A percentile compares a stretch with the other conserved stretches of the same genome.
Evolutionary conservation across 1,140 invertebrate species (phyloP).

Genomic region (Platyscapa corneri): DNA sequence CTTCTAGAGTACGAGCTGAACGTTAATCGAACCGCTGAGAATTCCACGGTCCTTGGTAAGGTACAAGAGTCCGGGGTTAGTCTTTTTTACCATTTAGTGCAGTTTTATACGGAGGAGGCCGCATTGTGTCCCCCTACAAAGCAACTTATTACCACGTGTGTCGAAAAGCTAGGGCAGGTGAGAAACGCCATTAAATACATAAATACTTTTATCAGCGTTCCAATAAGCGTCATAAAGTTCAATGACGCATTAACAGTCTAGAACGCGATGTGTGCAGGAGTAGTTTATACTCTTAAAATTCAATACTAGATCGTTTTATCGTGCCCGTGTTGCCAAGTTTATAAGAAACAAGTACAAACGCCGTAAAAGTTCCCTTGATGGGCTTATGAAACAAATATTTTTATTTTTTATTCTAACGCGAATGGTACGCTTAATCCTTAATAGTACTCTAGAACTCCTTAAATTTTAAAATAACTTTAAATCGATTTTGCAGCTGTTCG

Average conservation of each 20-base stretch:
- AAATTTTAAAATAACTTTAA: too few relatives aligned
- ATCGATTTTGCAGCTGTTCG: constrained; percentile 76
- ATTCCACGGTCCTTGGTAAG: constrained; percentile 61
- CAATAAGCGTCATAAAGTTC: neutral
- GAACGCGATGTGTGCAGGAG: too few relatives aligned
- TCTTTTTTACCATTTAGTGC: constrained; percentile 83
- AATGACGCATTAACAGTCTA: too few relatives aligned
- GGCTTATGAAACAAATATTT: too few relatives aligned
- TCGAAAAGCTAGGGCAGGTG: constrained; percentile 83
- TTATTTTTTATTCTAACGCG: too few relatives aligned
- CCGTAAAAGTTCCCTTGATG: too few relatives aligned
- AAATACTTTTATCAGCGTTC: neutral
- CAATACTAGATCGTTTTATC: too few relatives aligned
- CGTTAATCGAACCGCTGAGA: constrained; percentile 67
- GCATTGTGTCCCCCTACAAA: constrained; percentile 82
- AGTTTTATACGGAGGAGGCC: constrained; percentile 80
- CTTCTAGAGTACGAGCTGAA: constrained; percentile 69
- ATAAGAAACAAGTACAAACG: too few relatives aligned
- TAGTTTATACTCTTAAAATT: neutral
- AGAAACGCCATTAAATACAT: neutral
- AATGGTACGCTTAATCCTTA: too few relatives aligned
- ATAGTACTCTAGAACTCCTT: too few relatives aligned
- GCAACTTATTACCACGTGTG: constrained; percentile 81
- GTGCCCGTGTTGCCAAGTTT: too few relatives aligned
- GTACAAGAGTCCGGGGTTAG: constrained; percentile 78